Conservation (phyloP, 2,113 vertebrate species). For the Esox niger region DNA sequence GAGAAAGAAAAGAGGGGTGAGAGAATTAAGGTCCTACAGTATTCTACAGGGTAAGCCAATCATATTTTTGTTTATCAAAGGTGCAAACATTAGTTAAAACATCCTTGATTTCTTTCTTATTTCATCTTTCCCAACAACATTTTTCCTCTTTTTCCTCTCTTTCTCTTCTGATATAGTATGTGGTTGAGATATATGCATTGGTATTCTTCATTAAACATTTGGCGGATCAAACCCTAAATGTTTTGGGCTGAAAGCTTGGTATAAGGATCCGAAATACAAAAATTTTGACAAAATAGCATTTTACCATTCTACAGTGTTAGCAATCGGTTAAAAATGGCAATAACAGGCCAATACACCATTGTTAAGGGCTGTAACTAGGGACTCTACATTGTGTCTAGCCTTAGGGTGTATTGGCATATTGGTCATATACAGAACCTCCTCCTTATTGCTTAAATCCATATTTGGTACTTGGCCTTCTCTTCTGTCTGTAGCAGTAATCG, state of each 20-base stretch:
- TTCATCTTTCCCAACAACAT: neutral
- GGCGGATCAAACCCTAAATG: too few species aligned
- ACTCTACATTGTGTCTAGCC: too few species aligned
- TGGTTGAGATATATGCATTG: slow-evolving; percentile 24
- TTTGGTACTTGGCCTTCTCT: slow-evolving; percentile 31
- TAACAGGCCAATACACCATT: too few species aligned
- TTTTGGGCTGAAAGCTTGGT: too few species aligned
- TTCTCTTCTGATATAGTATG: slow-evolving; percentile 6
- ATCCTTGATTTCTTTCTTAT: neutral
- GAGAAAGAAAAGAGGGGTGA: neutral
- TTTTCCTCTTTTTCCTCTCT: neutral
- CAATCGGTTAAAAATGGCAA: too few species aligned
- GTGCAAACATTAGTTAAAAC: slow-evolving; percentile 1
- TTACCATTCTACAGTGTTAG: too few species aligned
- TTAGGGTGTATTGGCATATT: too few species aligned
- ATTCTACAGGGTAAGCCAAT: neutral
- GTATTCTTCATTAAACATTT: slow-evolving; percentile 43
- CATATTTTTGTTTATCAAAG: neutral
- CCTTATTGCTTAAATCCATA: too few species aligned
- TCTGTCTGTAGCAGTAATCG: slow-evolving; percentile 38
- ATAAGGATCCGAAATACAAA: too few species aligned
- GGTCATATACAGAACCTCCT: too few species aligned
- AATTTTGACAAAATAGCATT: too few species aligned
- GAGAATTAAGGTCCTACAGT: neutral
- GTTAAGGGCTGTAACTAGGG: too few species aligned